Conservation (phyloP, 30 jellyfish, hydroid and myxozoan genomes). For the Cassiopea xamachana region DNA sequence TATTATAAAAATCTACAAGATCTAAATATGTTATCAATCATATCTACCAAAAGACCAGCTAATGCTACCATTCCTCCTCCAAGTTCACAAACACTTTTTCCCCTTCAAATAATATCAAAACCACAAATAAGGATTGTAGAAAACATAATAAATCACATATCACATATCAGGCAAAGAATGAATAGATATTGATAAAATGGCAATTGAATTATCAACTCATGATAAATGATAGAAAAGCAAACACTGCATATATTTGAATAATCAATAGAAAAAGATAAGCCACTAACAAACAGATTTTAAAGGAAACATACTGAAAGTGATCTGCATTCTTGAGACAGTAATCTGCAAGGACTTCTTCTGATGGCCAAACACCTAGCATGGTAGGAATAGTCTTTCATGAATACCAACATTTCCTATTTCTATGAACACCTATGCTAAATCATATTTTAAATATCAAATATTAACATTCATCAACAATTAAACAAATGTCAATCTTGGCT, state of each 20-base stretch:
- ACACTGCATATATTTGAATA: too few species aligned
- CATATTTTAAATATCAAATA: too few species aligned
- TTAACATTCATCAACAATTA: too few species aligned
- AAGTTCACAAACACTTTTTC: slow-evolving; percentile 66
- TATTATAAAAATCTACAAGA: background rate
- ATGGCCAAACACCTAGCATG: slow-evolving; percentile 78
- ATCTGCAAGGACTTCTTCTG: slow-evolving; percentile 78
- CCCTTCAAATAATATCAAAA: background rate
- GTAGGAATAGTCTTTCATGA: background rate
- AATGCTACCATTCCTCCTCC: slow-evolving; percentile 89
- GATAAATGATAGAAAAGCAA: too few species aligned
- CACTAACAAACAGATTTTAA: too few species aligned
- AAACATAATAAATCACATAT: background rate
- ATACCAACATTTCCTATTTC: too few species aligned
- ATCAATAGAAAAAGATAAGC: too few species aligned
- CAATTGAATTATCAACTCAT: too few species aligned
- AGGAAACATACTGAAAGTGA: slow-evolving; percentile 22
- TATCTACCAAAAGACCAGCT: slow-evolving; percentile 75
- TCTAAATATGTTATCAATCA: background rate
- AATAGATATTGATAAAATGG: too few species aligned
- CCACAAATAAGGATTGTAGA: background rate
- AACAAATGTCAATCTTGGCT: too few species aligned
- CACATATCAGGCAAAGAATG: too few species aligned
- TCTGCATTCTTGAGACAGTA: slow-evolving; percentile 49
- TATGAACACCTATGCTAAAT: too few species aligned